Base-by-base conservation (phyloP, 2,888 invertebrate species). In the Synanthedon myopaeformis region DNA sequence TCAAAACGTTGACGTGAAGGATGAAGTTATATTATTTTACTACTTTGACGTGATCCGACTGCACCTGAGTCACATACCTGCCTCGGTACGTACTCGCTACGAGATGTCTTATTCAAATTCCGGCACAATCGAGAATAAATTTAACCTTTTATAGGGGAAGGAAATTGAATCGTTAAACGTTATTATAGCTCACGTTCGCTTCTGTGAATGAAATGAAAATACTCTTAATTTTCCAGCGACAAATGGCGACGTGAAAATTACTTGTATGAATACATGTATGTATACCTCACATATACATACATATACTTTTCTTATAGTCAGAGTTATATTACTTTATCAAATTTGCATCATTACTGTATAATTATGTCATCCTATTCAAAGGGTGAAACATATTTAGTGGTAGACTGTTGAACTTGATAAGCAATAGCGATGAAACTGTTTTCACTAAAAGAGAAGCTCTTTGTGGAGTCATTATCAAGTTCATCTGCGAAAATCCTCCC, bases 11-110 rank as follows among this genome's bases (percentile, higher is more conserved):
- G 84, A 84, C 80, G 78, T 77, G 76, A 72, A 82, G 82, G 79
- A 84, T 84, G 79, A 79, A 84, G 78, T 85, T 84, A 81, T 86
- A 86, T 86, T 86, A 84, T 86, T 86, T 85, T 86, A 86, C 79
- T 80, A 82, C 81, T 75, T 72, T 72, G 64, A 82, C 86, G 86
- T 86, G 86, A 79, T 74, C 71, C 60, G 85, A 76, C 74, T 85
- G 68, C 74, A 77, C 73, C 74, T 74, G 74, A 69, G 65, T 55
- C 55, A 51, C 57, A 53, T 54, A 53, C 51, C 56, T 51, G 4
- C 49, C 49, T n/a, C 49, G 14, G 51, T 51, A 41, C 28, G 51
- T 50, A 53, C 42, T 41, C 50, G 42, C 42, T 23, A 23, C 45
- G 45, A 45, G n/a, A 45, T 14, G 45, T 45, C 45, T 42, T 53